phyloP scores from a whole-genome alignment of 2,888 invertebrate species.

The Stenolophus ochropezus region DNA sequence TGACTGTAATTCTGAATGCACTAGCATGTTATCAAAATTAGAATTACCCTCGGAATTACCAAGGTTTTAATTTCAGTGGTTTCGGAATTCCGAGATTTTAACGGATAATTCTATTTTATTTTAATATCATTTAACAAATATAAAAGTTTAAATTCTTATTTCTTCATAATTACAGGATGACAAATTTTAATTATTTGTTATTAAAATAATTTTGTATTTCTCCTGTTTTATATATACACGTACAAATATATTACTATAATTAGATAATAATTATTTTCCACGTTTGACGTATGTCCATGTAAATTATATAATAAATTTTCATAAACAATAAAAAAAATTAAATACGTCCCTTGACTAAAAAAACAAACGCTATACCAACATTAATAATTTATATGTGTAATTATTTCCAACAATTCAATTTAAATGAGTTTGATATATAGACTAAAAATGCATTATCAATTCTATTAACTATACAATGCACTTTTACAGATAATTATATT shows the following conservation, averaged over 20 bases:
- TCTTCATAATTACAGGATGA: too few species aligned
- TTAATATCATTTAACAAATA: too few species aligned
- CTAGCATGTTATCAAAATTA: too few species aligned
- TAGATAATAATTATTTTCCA: too few species aligned
- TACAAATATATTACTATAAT: neutral
- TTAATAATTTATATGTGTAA: neutral
- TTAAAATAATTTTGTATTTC: neutral
- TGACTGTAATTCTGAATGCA: too few species aligned
- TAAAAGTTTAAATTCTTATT: too few species aligned
- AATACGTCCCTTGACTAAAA: neutral
- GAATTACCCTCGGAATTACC: too few species aligned
- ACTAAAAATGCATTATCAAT: neutral
- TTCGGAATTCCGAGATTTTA: too few species aligned
- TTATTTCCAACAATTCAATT: neutral
- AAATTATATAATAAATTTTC: neutral
- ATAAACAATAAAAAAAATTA: neutral
- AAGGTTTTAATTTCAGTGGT: too few species aligned
- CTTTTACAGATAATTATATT: neutral
- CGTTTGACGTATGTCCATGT: neutral
- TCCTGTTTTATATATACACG: neutral
- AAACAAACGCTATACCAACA: neutral
- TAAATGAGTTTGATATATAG: neutral
- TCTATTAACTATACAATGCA: neutral
- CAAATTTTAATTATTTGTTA: neutral
- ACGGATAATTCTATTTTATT: too few species aligned